Base-by-base conservation (phyloP, 2,113 vertebrate genomes). In the Lamprotornis superbus region DNA sequence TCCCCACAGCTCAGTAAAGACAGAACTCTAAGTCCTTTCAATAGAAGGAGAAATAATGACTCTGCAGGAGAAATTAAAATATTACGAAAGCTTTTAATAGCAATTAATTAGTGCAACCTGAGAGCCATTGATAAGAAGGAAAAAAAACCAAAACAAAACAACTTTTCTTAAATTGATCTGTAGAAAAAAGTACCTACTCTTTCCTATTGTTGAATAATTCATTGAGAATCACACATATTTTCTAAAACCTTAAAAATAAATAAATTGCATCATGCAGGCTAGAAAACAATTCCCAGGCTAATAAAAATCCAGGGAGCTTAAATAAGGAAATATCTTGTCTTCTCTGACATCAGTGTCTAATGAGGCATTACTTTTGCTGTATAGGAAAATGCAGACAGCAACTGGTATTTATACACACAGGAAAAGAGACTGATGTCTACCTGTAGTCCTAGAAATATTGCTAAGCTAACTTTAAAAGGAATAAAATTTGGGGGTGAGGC, bases 71-170 rank as follows among this genome's bases (percentile, higher is more conserved):
- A 92, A 67, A 75, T 79, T 83, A 69, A 61, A 89, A 89, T 18
- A 91, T 89, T 67, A 53, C 56, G 18, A 52, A 94, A 87, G 11
- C 5, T 89, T 87, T 96, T 91, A 93, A 75, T 60, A 97, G 15
- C 31, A 96, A 94, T 92, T 93, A 93, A 95, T 87, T 89, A 94
- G 85, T 92, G 53, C 70, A 93, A 89, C 79, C 88, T 97, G 89
- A 55, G 81, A 93, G 9, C 5, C 37, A 86, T 86, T 87, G 90
- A 96, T 96, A 93, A 95, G 24, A 11, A 10, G 13, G 31, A 22
- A 24, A 44, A 44, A 60, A 18, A 63, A 24, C 1, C 15, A 27
- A 20, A 42, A 42, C 5, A 7, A 39, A 46, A 3, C 10, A 83
- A 92, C 28, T 86, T 74, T 93, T 60, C 53, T 57, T 83, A 52